Evolutionary conservation across 1,140 invertebrate species (phyloP), one percentile per base, ranked within the genome.

Genomic region (Apis florea): DNA sequence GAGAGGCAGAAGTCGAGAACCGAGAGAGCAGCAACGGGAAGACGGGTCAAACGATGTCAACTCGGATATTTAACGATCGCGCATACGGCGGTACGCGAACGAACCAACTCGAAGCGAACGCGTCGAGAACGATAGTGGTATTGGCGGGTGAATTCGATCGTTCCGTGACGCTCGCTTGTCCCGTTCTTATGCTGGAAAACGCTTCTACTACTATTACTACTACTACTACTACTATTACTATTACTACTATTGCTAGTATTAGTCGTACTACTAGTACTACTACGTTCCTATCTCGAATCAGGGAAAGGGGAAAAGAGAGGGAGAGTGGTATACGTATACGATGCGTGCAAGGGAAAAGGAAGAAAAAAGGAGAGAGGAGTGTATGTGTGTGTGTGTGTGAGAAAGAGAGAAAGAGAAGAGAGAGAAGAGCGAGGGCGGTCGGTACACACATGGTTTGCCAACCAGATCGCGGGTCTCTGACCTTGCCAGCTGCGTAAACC

Each of bases 401-500:
- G 69, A 56, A 15, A n/a, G 5, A 21, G 51, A 40, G 24, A 8
- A n/a, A 0, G 26, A 21, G 51, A n/a, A 58, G 69, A 12, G 40
- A 51, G 40, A n/a, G 13, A 82, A 86, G 77, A 80, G 86, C 70
- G 75, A 87, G 81, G 78, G 84, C 81, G 86, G 85, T 89, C 90
- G 90, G 91, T 91, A 89, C 90, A 92, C 90, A 92, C 90, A 91
- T 92, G 91, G 90, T 81, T 87, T 92, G 81, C 90, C 91, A 92
- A 92, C 91, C 91, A 92, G 89, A 92, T 92, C 91, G 90, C 87
- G 84, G 91, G 91, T 92, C 90, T 92, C 89, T 91, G 92, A 92
- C 92, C 91, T 90, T 91, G 86, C 73, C 81, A 78, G 85, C 79
- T 82, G 83, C 86, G 85, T 87, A 92, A 40, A 92, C 92, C 91